Base-by-base conservation (phyloP, 2,797 vertebrate species). In the Adrianichthys oophorus region DNA sequence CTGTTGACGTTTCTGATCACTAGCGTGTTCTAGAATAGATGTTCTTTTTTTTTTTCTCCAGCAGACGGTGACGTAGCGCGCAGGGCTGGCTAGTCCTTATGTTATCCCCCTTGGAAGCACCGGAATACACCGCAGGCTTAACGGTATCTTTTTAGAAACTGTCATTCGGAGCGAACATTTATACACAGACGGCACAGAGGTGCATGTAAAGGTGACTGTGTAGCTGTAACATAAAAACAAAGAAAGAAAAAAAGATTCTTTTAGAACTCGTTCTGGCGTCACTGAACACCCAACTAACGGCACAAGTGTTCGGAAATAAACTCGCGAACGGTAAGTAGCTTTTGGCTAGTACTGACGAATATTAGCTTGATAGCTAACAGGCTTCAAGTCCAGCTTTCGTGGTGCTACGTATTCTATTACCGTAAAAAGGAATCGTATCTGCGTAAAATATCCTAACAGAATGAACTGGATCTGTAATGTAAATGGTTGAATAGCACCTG, bases 51-150 rank as follows among this genome's bases (percentile, higher is more conserved):
- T 70, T 56, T 62, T 59, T 67, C 84, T 80, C 79, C 75, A 79
- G 76, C 53, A 0, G 67, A 76, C 53, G 0, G 66, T 92, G 90
- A 93, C 92, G 89, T 83, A 67, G 46, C 37, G 49, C 65, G 48
- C 18, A 4, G 45, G 15, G 15, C 51, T 14, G 42, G 40, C 65
- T 10, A 40, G 32, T 50, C 14, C 24, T 13, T 29, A 15, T 58
- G 56, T 60, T 48, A 15, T 17, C 16, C 23, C n/a, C 15, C 13
- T 19, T 4, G 37, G 32, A 23, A 17, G 17, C 21, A 6, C 18
- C 1, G 0, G 43, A 41, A 29, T 21, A 5, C 29, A 37, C 45
- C 16, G 32, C 52, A 4, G 41, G 14, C 13, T 10, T 10, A 46
- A 26, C 59, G 48, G 43, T 7, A 23, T 32, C 4, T 7, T 43